A percentile compares a stretch with the other conserved stretches of the same genome.
Conservation (phyloP, 2,113 vertebrate species). For the Phaethon lepturus region DNA sequence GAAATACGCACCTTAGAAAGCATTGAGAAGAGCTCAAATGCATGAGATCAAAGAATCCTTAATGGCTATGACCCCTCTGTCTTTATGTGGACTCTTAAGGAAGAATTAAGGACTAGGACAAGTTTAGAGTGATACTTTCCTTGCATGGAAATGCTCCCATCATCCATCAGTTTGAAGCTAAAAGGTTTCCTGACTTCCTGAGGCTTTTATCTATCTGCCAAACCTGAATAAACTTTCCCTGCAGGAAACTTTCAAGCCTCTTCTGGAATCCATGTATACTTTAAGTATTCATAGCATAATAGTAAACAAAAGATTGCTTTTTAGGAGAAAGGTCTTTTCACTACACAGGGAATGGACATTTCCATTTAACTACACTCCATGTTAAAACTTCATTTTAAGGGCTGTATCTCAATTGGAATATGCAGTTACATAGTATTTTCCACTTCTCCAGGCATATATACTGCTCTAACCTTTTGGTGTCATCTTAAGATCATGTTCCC, state of each 20-base stretch:
- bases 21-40: not conserved
- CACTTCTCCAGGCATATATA: not conserved
- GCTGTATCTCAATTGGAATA: not conserved
- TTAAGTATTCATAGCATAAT: not conserved
- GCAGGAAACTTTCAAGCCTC: not conserved
- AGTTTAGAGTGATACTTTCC: not conserved
- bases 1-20: not conserved
- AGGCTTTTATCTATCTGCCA: not conserved
- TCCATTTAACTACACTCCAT: not conserved
- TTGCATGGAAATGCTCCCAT: not conserved
- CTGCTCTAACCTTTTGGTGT: not conserved
- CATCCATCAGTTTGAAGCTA: not conserved
- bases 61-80: fast-evolving
- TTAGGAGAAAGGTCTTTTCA: not conserved
- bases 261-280: not conserved
- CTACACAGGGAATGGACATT: not conserved
- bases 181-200: not conserved
- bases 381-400: not conserved
- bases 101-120: not conserved
- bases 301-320: not conserved
- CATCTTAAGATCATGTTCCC: not conserved
- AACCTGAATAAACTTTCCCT: not conserved
- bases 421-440: not conserved
- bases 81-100: not conserved
- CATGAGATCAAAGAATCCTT: not conserved